Evolutionary conservation across 2,113 vertebrate species (phyloP), one percentile per base, ranked within the genome.

Genomic region (Trachemys scripta): DNA sequence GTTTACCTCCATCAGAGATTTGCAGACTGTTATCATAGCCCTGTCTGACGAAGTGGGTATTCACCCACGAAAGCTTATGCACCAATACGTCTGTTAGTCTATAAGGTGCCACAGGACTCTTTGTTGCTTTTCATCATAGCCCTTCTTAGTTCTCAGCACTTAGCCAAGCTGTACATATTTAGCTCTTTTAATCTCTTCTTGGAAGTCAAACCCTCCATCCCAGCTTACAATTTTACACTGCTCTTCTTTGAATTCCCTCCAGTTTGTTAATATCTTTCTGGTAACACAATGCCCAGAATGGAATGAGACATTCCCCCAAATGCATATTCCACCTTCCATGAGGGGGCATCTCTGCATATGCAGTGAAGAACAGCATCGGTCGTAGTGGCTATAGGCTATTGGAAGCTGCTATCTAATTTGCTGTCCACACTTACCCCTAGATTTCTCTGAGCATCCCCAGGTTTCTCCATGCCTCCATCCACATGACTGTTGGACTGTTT

Each of bases 121-220:
- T 47, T 47, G 45, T 47, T 47, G 45, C 45, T 47, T 47, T 47
- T 47, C 45, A 80, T 45, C 38, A 47, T 85, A 27, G 13, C 38
- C 13, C 20, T 90, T 1, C 0, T 47, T 56, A n/a, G 35, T 16
- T 42, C 56, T 59, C 0, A 0, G 20, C 12, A 82, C 38, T 56
- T 89, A 35, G 31, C 59, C n/a, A 27, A 29, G 24, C 51, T 87
- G 90, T 17, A 5, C 51, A 90, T 38, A 69, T 31, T 47, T 90
- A 81, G 49, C 0, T 0, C 1, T 80, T 75, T 92, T 92, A 51
- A 90, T 75, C 22, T 57, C 35, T 57, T 82, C 47, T 49, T n/a
- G 12, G 27, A 62, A 72, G 8, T 12, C 8, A 19, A 1, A 53
- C 53, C 85, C n/a, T 45, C 14, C 54, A 92, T 75, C 42, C 5